phyloP scores from a whole-genome alignment of 2,113 vertebrate genomes.

The Trematomus loennbergii region DNA sequence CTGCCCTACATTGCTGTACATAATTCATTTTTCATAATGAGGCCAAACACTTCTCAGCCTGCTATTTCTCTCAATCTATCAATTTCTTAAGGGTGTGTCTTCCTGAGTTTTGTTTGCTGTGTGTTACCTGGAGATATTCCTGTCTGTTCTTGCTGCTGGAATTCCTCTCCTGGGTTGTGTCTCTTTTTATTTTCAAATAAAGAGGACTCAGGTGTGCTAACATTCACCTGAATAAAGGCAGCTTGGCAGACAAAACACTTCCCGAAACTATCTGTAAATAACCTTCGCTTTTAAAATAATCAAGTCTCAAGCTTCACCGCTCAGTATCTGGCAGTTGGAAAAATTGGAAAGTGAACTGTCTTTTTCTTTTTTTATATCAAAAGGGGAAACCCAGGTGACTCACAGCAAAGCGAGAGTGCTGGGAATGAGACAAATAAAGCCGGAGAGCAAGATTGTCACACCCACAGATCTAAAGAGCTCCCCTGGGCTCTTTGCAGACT shows the following conservation, averaged over 20 bases:
- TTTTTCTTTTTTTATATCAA: conserved; percentile 29
- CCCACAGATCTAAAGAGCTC: conserved; percentile 78
- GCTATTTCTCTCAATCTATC: conserved; percentile 45
- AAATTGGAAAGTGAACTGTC: conserved; percentile 34
- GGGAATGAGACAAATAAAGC: conserved; percentile 71
- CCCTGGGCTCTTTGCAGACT: conserved; percentile 70
- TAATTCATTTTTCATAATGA: conserved; percentile 51
- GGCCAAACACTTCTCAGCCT: conserved; percentile 43
- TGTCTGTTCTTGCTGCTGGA: conserved; percentile 82
- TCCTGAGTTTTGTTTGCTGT: conserved; percentile 65
- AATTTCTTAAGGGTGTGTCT: conserved; percentile 62
- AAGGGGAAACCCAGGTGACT: conserved; percentile 79
- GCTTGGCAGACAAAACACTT: conserved; percentile 72
- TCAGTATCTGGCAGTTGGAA: conserved; percentile 42
- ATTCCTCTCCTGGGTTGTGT: conserved; percentile 86
- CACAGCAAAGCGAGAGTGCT: conserved; percentile 60
- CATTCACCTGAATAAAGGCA: conserved; percentile 66
- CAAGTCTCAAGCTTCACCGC: conserved; percentile 29
- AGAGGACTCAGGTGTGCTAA: conserved; percentile 87
- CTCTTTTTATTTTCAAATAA: conserved; percentile 86
- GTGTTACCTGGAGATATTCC: conserved; percentile 79
- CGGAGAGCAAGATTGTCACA: conserved; percentile 73
- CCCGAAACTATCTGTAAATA: conserved; percentile 46
- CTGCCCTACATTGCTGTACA: conserved; percentile 1
- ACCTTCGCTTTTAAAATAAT: conserved; percentile 42